Percentiles rank a stretch among this genome's conserved stretches.
phyloP scores from a whole-genome alignment of 2,113 vertebrate species.

The Quiscalus mexicanus region DNA sequence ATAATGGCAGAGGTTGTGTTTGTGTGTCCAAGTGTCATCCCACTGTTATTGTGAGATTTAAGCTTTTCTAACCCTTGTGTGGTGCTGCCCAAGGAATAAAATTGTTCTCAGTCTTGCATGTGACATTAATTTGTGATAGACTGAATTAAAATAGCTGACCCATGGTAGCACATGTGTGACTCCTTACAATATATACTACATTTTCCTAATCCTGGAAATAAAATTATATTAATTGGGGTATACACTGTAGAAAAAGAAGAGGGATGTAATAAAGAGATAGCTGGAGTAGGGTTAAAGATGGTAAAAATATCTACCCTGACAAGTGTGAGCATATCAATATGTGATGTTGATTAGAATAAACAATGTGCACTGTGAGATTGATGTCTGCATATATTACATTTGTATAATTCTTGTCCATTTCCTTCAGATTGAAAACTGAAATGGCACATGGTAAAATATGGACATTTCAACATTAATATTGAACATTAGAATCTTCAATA shows the following conservation, averaged over 20 bases:
- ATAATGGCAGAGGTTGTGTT: not conserved
- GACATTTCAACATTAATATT: not conserved
- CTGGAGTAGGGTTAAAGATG: not conserved
- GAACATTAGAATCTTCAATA: not conserved
- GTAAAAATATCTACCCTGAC: not conserved
- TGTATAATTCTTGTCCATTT: constrained; percentile 10
- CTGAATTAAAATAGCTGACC: not conserved
- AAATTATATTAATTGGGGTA: not conserved
- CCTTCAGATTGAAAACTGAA: not conserved
- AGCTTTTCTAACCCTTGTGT: not conserved
- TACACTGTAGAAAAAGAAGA: not conserved
- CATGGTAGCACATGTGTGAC: not conserved
- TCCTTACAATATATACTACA: not conserved
- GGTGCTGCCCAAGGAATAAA: not conserved
- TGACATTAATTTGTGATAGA: not conserved
- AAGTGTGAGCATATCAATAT: not conserved
- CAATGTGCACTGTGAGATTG: not conserved
- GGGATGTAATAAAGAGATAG: not conserved
- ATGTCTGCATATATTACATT: not conserved
- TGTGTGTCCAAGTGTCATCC: not conserved
- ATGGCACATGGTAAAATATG: not conserved
- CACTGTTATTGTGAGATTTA: not conserved
- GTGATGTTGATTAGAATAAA: constrained; percentile 23
- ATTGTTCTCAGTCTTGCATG: not conserved
- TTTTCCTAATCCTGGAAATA: not conserved